These are phyloP conservation scores for Columba janthina DNA, from an alignment of 2,113 vertebrate genomes.

Conservation along the genomic window DNA sequence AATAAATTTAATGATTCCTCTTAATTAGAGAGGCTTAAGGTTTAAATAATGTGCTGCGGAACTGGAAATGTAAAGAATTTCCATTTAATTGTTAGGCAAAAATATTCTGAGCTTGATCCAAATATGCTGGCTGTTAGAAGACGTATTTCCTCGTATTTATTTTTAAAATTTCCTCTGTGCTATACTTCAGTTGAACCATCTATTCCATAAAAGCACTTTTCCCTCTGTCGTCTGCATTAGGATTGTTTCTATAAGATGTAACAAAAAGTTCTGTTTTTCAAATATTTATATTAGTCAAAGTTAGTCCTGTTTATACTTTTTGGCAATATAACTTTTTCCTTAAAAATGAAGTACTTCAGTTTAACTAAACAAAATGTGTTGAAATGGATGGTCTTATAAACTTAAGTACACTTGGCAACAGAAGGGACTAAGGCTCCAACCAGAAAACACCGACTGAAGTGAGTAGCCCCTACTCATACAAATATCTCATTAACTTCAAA, in stretches of 20 bases:
- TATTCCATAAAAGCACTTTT: constrained; percentile 65
- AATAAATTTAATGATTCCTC: constrained; percentile 73
- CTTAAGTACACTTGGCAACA: constrained; percentile 72
- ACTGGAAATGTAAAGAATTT: constrained; percentile 58
- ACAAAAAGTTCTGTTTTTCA: constrained; percentile 78
- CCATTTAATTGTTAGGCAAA: constrained; percentile 49
- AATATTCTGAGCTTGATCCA: constrained; percentile 49
- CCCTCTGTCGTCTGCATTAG: constrained; percentile 63
- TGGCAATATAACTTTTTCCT: constrained; percentile 78
- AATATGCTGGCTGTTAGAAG: constrained; percentile 40
- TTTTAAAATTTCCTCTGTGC: constrained; percentile 65
- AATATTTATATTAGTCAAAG: constrained; percentile 84
- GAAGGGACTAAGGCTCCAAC: constrained; percentile 44
- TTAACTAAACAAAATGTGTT: constrained; percentile 83
- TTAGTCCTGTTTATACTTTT: constrained; percentile 81
- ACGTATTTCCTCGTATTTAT: constrained; percentile 67
- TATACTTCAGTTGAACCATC: constrained; percentile 63
- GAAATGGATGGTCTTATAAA: constrained; percentile 79
- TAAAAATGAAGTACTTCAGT: constrained; percentile 80
- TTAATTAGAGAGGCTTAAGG: constrained; percentile 72
- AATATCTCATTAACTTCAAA: constrained; percentile 66
- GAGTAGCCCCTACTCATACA: constrained; percentile 49
- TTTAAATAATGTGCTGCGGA: constrained; percentile 68
- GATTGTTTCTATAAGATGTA: constrained; percentile 75
- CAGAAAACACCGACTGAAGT: constrained; percentile 20